Conservation (phyloP, 2,888 invertebrate genomes). For the Scaptomyza tumidula region DNA sequence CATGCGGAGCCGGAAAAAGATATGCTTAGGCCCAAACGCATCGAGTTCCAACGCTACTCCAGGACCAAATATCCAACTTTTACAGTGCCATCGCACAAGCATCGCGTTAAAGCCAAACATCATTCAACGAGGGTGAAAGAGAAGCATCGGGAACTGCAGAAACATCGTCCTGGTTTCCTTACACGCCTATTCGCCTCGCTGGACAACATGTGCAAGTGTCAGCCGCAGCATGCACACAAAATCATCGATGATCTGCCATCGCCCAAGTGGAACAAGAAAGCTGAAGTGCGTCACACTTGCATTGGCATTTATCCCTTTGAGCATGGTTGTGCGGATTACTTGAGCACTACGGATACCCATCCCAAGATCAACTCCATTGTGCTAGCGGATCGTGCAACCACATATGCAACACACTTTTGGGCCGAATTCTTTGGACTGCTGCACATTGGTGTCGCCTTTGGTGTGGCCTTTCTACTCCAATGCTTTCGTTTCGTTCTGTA, state of each 20-base stretch:
- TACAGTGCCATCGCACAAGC: conserved; percentile 33
- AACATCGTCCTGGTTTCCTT: conserved; percentile 46
- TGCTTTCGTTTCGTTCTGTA: conserved; percentile 86
- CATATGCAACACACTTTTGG: conserved; percentile 88
- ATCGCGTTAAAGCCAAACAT: conserved; percentile 28
- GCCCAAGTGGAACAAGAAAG: conserved; percentile 66
- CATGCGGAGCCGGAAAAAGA: conserved; percentile 63
- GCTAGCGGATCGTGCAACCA: conserved; percentile 87
- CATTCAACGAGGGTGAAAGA: background rate
- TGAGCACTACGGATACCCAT: conserved; percentile 87
- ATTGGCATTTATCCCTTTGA: conserved; percentile 89
- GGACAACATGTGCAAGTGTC: conserved; percentile 72
- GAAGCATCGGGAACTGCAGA: conserved; percentile 9
- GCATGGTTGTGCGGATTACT: conserved; percentile 88
- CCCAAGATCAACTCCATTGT: conserved; percentile 86
- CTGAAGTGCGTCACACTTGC: conserved; percentile 60
- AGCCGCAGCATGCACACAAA: conserved; percentile 41
- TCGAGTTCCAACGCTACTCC: conserved; percentile 81
- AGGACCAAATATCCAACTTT: conserved; percentile 34
- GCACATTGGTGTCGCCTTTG: conserved; percentile 87
- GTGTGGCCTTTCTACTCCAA: conserved; percentile 87
- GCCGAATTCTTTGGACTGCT: conserved; percentile 88
- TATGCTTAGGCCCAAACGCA: conserved; percentile 73
- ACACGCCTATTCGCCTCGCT: conserved; percentile 65
- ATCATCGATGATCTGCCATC: conserved; percentile 73